A percentile compares a stretch with the other conserved stretches of the same genome.
Evolutionary conservation across 2,113 vertebrate genomes (phyloP).

Genomic region (Vireo altiloquus): DNA sequence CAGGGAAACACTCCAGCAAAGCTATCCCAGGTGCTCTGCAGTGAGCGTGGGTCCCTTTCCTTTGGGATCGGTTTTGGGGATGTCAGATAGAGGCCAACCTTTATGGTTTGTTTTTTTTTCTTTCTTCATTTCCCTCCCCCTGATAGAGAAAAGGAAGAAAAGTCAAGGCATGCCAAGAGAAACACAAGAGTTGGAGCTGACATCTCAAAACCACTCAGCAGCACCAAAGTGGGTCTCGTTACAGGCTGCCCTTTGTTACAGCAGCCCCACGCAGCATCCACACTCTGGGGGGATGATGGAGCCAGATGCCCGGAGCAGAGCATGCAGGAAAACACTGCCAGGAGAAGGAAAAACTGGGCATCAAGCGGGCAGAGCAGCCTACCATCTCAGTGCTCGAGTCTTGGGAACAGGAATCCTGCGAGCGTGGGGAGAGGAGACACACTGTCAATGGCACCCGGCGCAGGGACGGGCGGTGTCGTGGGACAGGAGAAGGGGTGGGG

Average conservation of each 20-base stretch:
- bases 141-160: background rate
- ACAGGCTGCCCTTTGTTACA: background rate
- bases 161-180: slow-evolving; percentile 37
- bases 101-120: background rate
- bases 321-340: slow-evolving; percentile 8
- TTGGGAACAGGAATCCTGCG: slow-evolving; percentile 46
- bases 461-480: background rate
- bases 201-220: background rate
- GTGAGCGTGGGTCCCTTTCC: background rate
- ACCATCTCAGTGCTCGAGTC: slow-evolving; percentile 47
- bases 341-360: background rate
- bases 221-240: background rate
- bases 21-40: background rate
- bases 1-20: background rate
- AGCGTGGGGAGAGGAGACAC: slow-evolving; percentile 53
- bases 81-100: background rate
- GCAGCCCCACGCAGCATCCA: background rate
- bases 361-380: slow-evolving; percentile 49
- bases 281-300: background rate
- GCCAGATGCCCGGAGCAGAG: background rate
- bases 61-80: background rate
- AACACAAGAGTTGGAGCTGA: background rate
- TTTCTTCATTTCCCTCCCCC: background rate
- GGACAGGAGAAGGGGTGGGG: background rate
- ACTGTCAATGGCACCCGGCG: background rate